A percentile compares a stretch with the other conserved stretches of the same genome.
phyloP scores from a whole-genome alignment of 2,797 vertebrate genomes.

The Trichosurus vulpecula region DNA sequence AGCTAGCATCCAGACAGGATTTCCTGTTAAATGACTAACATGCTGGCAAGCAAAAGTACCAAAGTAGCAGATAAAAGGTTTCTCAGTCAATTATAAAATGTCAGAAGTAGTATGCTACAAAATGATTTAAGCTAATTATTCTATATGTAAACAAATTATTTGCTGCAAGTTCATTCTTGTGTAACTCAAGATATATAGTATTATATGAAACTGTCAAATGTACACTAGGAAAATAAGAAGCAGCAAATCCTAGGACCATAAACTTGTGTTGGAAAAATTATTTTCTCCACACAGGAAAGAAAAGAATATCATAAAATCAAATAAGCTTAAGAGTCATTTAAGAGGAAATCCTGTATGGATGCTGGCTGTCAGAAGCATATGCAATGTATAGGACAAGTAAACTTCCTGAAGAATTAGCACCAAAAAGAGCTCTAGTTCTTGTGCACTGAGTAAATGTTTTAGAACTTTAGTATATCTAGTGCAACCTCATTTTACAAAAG shows the following conservation, averaged over 20 bases:
- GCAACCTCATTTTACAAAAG: not conserved
- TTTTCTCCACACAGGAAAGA: constrained; percentile 1
- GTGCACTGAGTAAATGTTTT: not conserved
- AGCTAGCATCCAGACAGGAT: constrained; percentile 41
- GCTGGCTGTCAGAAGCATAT: not conserved
- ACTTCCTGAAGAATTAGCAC: not conserved
- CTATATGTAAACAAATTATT: not conserved
- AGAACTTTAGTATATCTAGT: not conserved
- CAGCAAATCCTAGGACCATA: constrained; percentile 24
- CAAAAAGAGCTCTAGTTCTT: not conserved
- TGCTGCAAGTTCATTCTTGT: constrained; percentile 37
- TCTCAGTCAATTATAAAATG: not conserved
- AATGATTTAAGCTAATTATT: not conserved
- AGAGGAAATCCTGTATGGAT: not conserved
- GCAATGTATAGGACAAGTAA: not conserved
- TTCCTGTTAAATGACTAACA: constrained; percentile 52
- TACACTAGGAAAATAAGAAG: constrained; percentile 10
- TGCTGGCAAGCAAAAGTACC: constrained; percentile 44
- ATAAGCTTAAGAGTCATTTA: not conserved
- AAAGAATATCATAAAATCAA: constrained; percentile 5
- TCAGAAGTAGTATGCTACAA: not conserved
- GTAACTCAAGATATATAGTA: constrained; percentile 29
- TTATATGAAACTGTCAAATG: constrained; percentile 15
- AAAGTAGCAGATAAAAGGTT: constrained; percentile 18
- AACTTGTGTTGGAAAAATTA: not conserved